Base-by-base conservation (phyloP, 1,140 invertebrate species). In the Rhizoglyphus robini region DNA sequence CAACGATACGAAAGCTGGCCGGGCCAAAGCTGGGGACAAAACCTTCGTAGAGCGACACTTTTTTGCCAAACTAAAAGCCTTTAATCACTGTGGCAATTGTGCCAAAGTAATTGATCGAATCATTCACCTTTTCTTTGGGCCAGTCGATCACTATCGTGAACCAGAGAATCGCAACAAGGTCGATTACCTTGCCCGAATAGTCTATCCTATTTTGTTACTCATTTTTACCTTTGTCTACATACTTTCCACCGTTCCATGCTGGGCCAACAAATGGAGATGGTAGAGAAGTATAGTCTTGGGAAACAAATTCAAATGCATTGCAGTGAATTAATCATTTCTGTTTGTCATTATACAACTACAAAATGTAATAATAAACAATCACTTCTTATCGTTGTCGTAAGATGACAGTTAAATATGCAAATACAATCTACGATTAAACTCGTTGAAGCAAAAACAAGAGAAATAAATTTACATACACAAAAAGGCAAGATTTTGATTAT, bases 1-100 rank as follows among this genome's bases (percentile, higher is more conserved):
- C 11, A 38, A 48, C 15, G 66, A 67, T 31, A 67, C 49, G 36
- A 54, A 67, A n/a, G 15, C n/a, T 54, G 32, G 27, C 2, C 48
- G 23, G n/a, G n/a, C n/a, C n/a, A n/a, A n/a, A 20, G 23, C 48
- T 13, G 23, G n/a, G 29, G 48, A 11, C 3, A n/a, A 20, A 20
- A 11, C 15, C 15, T 13, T 13, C 29, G 20, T 27, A 13, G 58
- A 60, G 4, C 27, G 58, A 18, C 25, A 60, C 27, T 60, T 34
- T 60, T 60, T 60, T 60, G 58, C 27, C 27, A 60, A 60, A 32
- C 31, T 34, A 29, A 23, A 60, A 15, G 30, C 15, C 18, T 46
- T 13, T 46, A 34, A n/a, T n/a, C n/a, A n/a, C n/a, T n/a, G n/a
- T n/a, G n/a, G n/a, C n/a, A n/a, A n/a, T n/a, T n/a, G 29, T n/a